Evolutionary conservation across 2,888 invertebrate species (phyloP).

Genomic region (Stegana nigrithorax): DNA sequence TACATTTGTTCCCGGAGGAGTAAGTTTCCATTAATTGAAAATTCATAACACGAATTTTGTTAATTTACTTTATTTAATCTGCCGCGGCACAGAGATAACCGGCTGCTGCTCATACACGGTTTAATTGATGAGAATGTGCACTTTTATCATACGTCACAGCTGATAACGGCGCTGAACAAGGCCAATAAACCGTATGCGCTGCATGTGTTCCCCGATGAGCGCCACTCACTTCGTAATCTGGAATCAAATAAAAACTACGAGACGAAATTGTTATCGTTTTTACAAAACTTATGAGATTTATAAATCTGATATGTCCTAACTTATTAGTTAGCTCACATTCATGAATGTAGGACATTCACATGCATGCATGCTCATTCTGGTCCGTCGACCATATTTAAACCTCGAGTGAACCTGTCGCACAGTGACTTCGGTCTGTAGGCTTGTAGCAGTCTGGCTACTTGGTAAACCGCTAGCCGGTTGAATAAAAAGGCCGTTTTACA

Average conservation of each 20-base stretch:
- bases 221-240: constrained; percentile 93
- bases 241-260: constrained; percentile 98
- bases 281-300: constrained; percentile 80
- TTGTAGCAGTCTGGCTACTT: too few relatives aligned
- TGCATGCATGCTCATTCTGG: too few relatives aligned
- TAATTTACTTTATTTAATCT: not conserved
- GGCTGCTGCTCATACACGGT: constrained; percentile 95
- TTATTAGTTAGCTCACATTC: too few relatives aligned
- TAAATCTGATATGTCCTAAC: too few relatives aligned
- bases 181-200: constrained; percentile 97
- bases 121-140: constrained; percentile 99
- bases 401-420: too few relatives aligned
- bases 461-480: too few relatives aligned
- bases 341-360: too few relatives aligned
- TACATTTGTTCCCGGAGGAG: constrained; percentile 92
- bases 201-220: constrained; percentile 95
- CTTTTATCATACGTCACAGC: constrained; percentile 93
- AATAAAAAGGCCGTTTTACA: too few relatives aligned
- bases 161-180: constrained; percentile 89
- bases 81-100: constrained; percentile 76
- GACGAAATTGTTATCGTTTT: constrained; percentile 90
- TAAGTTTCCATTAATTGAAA: constrained; percentile 67
- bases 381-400: too few relatives aligned
- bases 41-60: constrained; percentile 5
- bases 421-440: too few relatives aligned